Percentiles rank a stretch among this genome's conserved stretches.
phyloP scores from a whole-genome alignment of 2,113 vertebrate species.

The Pao palembangensis region DNA sequence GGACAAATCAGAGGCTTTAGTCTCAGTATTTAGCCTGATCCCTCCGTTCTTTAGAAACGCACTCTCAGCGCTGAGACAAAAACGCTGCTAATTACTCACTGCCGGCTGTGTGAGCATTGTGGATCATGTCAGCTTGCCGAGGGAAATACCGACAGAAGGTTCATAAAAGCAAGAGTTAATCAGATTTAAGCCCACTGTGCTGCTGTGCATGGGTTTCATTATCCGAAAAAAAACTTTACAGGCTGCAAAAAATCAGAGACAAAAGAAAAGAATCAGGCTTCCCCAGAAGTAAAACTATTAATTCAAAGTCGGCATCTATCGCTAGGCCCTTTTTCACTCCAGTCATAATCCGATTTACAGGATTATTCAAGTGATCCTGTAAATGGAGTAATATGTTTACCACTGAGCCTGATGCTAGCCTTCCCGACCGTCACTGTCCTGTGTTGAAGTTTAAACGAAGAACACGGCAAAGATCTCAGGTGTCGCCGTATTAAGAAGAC shows the following conservation, averaged over 20 bases:
- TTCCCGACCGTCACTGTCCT: no score
- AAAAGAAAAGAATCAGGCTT: neutral
- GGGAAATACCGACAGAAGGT: slow-evolving; percentile 63
- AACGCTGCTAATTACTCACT: slow-evolving; percentile 51
- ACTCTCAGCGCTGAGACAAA: slow-evolving; percentile 47
- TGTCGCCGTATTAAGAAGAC: no score
- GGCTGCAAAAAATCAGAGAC: slow-evolving; percentile 43
- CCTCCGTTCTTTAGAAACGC: slow-evolving; percentile 6
- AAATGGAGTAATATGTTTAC: no score
- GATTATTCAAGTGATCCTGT: neutral
- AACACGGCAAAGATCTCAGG: no score
- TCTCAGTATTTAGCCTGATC: slow-evolving; percentile 28
- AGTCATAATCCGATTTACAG: no score
- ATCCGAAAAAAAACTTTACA: slow-evolving; percentile 24
- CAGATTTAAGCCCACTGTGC: slow-evolving; percentile 57
- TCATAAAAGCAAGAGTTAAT: slow-evolving; percentile 58
- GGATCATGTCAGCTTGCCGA: slow-evolving; percentile 43
- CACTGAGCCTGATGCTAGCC: no score
- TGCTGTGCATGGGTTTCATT: slow-evolving; percentile 16
- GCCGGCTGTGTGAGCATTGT: slow-evolving; percentile 64
- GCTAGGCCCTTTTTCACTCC: no score
- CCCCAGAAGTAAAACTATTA: no score
- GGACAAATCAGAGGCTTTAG: slow-evolving; percentile 27
- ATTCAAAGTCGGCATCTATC: no score
- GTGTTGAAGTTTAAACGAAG: no score